phyloP scores from a whole-genome alignment of 2,113 vertebrate species.

The Pterocles orientalis region DNA sequence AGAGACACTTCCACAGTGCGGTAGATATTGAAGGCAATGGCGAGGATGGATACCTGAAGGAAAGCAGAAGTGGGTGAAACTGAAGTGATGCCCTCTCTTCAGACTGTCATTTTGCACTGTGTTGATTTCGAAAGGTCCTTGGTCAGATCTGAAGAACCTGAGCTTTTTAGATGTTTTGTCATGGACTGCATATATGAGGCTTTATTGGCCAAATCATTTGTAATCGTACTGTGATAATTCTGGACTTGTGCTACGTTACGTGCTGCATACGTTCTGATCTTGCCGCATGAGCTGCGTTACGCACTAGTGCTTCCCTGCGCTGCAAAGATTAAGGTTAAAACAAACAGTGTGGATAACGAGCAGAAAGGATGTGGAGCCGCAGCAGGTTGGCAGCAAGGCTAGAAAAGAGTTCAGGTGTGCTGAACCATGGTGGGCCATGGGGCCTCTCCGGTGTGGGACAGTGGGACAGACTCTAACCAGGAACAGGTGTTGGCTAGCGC shows the following conservation, averaged over 20 bases:
- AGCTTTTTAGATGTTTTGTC: background rate
- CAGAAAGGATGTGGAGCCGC: background rate
- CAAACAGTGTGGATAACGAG: background rate
- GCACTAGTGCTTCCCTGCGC: background rate
- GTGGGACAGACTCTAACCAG: background rate
- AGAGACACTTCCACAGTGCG: constrained; percentile 30
- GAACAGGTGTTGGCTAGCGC: background rate
- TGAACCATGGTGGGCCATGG: background rate
- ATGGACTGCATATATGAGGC: fast-evolving
- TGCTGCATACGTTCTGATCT: too few species aligned
- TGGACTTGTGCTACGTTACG: background rate
- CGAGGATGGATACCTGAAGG: constrained; percentile 62
- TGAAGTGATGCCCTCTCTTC: background rate
- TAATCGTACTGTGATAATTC: background rate
- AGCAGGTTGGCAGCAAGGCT: background rate
- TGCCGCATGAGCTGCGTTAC: background rate
- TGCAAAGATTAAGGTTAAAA: background rate
- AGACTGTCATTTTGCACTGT: background rate
- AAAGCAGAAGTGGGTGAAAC: background rate
- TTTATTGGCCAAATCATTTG: background rate
- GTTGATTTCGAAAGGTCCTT: background rate
- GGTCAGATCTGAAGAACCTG: background rate
- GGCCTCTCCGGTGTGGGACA: background rate
- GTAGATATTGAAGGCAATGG: constrained; percentile 60
- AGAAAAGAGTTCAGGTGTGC: background rate